Conservation (phyloP, 92 coral and sea anemone species). For the Phenganax stokvisi region DNA sequence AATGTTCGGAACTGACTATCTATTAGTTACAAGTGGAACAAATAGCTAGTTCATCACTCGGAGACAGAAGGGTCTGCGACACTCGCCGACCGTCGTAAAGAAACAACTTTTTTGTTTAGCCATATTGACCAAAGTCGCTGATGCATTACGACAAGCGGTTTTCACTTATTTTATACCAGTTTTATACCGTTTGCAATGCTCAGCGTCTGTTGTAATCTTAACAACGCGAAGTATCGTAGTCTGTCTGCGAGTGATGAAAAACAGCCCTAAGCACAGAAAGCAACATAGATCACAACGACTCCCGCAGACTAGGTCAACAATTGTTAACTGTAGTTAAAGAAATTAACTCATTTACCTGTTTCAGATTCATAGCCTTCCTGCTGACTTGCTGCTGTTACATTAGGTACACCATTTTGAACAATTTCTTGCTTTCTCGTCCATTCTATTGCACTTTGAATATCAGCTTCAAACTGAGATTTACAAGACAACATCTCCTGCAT, state of each 20-base stretch:
- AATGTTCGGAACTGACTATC: not conserved
- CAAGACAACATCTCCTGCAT: constrained; percentile 21
- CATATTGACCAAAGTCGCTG: not conserved
- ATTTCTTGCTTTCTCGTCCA: constrained; percentile 9
- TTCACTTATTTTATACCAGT: not conserved
- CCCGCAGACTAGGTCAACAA: not conserved
- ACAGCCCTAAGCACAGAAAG: too few species aligned
- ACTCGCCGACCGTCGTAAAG: too few species aligned
- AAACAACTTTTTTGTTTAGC: too few species aligned
- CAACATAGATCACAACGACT: too few species aligned
- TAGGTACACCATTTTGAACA: not conserved
- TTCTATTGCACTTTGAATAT: constrained; percentile 18
- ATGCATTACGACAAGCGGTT: not conserved
- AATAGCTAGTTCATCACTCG: too few species aligned
- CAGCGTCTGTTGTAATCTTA: too few species aligned
- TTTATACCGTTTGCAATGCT: too few species aligned
- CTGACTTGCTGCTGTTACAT: not conserved
- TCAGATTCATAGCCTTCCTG: not conserved
- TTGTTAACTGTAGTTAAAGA: not conserved
- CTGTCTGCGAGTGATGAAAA: too few species aligned
- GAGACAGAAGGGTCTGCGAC: too few species aligned
- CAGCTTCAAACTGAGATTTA: constrained; percentile 34
- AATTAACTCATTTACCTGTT: not conserved
- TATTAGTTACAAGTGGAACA: not conserved
- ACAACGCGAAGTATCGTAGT: too few species aligned